Conservation (phyloP, 92 coral and sea anemone genomes). For the Heteractis magnifica region DNA sequence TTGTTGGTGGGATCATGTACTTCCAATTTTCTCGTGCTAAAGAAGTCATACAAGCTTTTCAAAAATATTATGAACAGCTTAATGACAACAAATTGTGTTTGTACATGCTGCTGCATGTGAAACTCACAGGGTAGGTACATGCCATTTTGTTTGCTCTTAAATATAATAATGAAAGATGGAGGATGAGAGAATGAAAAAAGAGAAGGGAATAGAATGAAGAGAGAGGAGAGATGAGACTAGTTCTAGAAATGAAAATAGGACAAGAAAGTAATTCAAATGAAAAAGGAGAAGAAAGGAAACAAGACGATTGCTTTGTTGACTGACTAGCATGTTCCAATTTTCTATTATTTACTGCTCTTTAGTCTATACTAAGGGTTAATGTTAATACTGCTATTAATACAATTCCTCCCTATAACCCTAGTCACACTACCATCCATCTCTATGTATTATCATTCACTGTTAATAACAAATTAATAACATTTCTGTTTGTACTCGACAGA, state of each 20-base stretch:
- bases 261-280: no score
- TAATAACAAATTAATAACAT: not conserved
- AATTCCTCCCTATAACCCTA: no score
- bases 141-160: no score
- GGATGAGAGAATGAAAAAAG: not conserved
- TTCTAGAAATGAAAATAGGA: no score
- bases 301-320: no score
- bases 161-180: not conserved
- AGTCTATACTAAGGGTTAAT: no score
- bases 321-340: no score
- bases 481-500: conserved; percentile 11
- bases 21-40: conserved; percentile 58
- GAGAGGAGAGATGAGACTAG: not conserved
- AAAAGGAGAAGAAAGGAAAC: no score
- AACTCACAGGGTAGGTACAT: conserved; percentile 60
- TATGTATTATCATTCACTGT: not conserved
- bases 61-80: conserved; percentile 60
- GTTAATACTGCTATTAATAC: no score
- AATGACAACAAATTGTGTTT: conserved; percentile 67
- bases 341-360: no score
- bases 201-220: not conserved
- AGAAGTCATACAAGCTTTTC: conserved; percentile 46
- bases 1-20: conserved; percentile 69
- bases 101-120: conserved; percentile 66
- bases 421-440: not conserved